These are phyloP conservation scores for Crotophaga sulcirostris DNA, from an alignment of 2,113 vertebrate species.

Conservation along the genomic window DNA sequence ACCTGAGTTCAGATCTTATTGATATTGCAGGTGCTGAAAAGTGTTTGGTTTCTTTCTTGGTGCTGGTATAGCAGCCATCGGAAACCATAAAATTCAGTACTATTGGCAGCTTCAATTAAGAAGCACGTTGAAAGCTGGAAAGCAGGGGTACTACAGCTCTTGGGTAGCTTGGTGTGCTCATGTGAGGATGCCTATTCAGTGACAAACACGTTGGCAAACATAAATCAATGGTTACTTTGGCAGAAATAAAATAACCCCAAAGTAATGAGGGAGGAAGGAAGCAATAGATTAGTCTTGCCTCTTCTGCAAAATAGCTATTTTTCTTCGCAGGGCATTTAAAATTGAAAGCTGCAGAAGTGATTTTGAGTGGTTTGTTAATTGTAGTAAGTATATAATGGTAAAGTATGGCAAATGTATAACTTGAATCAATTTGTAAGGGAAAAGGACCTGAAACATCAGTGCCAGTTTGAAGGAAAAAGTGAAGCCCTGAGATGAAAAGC, in stretches of 20 bases:
- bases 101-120: neutral
- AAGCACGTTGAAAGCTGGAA: neutral
- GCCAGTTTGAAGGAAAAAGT: neutral
- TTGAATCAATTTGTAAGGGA: neutral
- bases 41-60: neutral
- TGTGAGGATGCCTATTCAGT: neutral
- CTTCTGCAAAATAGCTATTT: neutral
- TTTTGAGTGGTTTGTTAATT: neutral
- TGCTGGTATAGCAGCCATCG: neutral
- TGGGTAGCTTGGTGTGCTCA: neutral
- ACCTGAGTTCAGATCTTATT: constrained; percentile 23
- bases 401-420: neutral
- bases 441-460: neutral
- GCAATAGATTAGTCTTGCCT: neutral
- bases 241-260: neutral
- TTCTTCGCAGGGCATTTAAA: neutral
- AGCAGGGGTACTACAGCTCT: neutral
- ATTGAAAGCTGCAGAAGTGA: neutral
- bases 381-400: neutral
- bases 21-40: neutral
- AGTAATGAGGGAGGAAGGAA: neutral
- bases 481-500: neutral
- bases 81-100: neutral
- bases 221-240: neutral
- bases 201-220: neutral